Evolutionary conservation across 2,888 invertebrate species (phyloP), one percentile per base, ranked within the genome.

Genomic region (Amiota minor): DNA sequence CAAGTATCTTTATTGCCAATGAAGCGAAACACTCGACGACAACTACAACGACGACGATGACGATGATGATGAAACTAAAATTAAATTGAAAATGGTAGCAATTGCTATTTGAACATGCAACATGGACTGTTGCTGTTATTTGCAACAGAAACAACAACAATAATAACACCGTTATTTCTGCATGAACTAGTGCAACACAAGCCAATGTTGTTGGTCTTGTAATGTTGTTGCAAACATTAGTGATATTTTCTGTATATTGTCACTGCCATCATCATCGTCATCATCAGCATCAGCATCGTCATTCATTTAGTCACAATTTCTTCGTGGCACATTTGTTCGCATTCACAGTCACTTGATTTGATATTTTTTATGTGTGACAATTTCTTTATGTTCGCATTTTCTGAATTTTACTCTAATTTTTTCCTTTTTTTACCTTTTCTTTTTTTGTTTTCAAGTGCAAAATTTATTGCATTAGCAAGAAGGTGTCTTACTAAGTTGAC

Each of bases 71-170:
- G 35, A 35, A 35, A 35, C 74, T 71, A 77, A 35, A 84, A 81
- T 76, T 83, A 83, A 85, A 86, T 86, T 53, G 83, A 86, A 83
- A 86, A 83, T 83, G 82, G 83, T 83, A 83, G 83, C 85, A 83
- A 86, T 86, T 83, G 85, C 72, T 70, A 78, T 35, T 35, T 70
- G 72, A 78, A 84, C 83, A 84, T 83, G 85, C 85, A 77, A 81
- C 86, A 76, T 45, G 18, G 67, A 35, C 72, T 46, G 69, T 56
- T 35, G 35, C 6, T 35, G 35, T 35, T 46, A 68, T 10, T 20
- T 12, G 56, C 70, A 56, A 70, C 47, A 56, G 70, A 18, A 47
- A 47, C 65, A 35, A 47, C 65, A 35, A 35, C 35, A 35, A 35
- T 35, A 35, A 35, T 62, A 35, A n/a, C 14, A n/a, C 53, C 12